A percentile compares a stretch with the other conserved stretches of the same genome.
Conservation (phyloP, 2,888 invertebrate species). For the Unio delphinus region DNA sequence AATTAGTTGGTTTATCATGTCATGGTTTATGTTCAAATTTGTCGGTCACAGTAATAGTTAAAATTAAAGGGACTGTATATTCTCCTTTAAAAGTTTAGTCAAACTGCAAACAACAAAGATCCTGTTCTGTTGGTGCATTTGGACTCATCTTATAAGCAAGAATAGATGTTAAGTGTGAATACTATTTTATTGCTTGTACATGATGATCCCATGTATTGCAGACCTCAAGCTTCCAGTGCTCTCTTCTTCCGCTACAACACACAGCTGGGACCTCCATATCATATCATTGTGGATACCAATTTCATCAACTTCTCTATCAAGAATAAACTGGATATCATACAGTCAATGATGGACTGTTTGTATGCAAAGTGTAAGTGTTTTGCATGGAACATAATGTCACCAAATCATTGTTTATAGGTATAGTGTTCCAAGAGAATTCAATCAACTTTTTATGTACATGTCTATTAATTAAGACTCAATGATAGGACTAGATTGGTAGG, state of each 20-base stretch:
- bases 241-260: conserved; percentile 98
- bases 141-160: too few relatives aligned
- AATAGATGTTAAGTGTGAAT: too few relatives aligned
- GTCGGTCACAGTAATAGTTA: not conserved
- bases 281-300: conserved; percentile 96
- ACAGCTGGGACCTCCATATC: conserved; percentile 98
- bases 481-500: too few relatives aligned
- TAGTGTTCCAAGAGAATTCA: too few relatives aligned
- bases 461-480: too few relatives aligned
- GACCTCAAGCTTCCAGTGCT: conserved; percentile 81
- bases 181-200: not conserved
- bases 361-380: conserved; percentile 86
- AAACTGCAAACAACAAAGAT: too few relatives aligned
- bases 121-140: too few relatives aligned
- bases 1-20: not conserved
- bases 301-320: conserved; percentile 99
- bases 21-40: not conserved
- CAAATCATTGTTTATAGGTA: too few relatives aligned
- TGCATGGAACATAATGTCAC: too few relatives aligned
- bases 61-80: not conserved
- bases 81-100: too few relatives aligned
- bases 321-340: conserved; percentile 95
- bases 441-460: too few relatives aligned
- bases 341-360: conserved; percentile 99
- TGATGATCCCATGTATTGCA: conserved; percentile 27